A percentile compares a stretch with the other conserved stretches of the same genome.
These are phyloP conservation scores for Saguinus imperator DNA, from an alignment of 2,113 vertebrate species.

Conservation along the genomic window DNA sequence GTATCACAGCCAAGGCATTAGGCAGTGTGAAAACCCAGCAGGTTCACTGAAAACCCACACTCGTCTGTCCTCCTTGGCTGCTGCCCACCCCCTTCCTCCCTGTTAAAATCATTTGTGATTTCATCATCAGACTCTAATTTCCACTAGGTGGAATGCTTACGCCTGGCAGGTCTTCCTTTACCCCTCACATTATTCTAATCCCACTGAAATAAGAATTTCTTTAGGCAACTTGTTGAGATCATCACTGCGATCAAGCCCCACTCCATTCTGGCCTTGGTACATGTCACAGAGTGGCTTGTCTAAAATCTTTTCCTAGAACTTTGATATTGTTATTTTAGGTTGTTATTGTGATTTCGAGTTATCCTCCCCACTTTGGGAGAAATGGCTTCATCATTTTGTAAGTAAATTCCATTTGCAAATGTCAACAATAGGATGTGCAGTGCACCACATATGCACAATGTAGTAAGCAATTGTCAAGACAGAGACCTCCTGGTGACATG, in stretches of 20 bases:
- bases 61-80: background rate
- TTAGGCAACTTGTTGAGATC: background rate
- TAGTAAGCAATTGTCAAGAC: background rate
- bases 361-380: background rate
- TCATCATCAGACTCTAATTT: background rate
- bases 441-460: background rate
- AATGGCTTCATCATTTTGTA: conserved; percentile 11
- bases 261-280: background rate
- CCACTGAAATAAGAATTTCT: background rate
- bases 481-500: background rate
- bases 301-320: conserved; percentile 18
- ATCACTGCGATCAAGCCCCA: background rate
- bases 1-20: background rate
- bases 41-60: background rate
- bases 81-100: background rate
- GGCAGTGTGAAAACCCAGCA: background rate
- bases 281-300: background rate
- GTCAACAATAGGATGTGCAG: background rate
- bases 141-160: background rate
- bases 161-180: background rate
- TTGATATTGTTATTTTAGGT: background rate
- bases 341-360: background rate
- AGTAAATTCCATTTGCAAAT: conserved; percentile 13
- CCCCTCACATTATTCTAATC: background rate
- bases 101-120: background rate